These are phyloP conservation scores for Tridacna crocea DNA, from an alignment of 2,888 invertebrate species.

Conservation along the genomic window DNA sequence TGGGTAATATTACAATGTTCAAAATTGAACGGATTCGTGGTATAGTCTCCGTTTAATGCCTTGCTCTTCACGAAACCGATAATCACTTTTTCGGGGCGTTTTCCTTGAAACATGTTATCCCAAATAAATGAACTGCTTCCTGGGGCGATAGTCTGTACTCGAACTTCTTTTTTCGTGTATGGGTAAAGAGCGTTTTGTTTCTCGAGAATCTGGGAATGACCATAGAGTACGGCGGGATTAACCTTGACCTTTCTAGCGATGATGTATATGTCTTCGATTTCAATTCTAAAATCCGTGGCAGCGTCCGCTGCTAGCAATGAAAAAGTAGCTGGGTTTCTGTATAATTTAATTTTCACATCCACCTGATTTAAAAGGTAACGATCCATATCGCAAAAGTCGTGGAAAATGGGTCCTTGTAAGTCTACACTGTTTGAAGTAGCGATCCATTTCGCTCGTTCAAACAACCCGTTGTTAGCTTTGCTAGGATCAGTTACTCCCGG, in stretches of 20 bases:
- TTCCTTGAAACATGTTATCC: conserved; percentile 53
- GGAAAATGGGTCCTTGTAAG: conserved; percentile 48
- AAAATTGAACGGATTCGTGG: conserved; percentile 57
- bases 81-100: conserved; percentile 33
- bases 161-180: conserved; percentile 28
- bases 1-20: conserved; percentile 44
- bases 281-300: conserved; percentile 20
- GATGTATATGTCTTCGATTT: conserved; percentile 34
- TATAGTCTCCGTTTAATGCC: conserved; percentile 42
- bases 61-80: conserved; percentile 46
- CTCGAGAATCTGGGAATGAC: conserved; percentile 32
- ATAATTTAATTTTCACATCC: conserved; percentile 24
- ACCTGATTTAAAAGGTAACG: conserved; percentile 34
- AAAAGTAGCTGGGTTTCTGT: conserved; percentile 39
- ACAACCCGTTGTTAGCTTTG: conserved; percentile 34
- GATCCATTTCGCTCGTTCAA: conserved; percentile 30
- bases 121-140: conserved; percentile 43
- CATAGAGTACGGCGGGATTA: conserved; percentile 25
- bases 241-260: conserved; percentile 18
- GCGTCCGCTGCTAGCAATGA: conserved; percentile 30
- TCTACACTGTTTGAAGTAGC: conserved; percentile 28
- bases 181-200: conserved; percentile 23
- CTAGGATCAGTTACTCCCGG: conserved; percentile 41
- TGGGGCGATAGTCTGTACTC: conserved; percentile 33
- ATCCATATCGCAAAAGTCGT: conserved; percentile 50